Evolutionary conservation across 2,113 vertebrate species (phyloP).

Genomic region (Callorhinus ursinus): DNA sequence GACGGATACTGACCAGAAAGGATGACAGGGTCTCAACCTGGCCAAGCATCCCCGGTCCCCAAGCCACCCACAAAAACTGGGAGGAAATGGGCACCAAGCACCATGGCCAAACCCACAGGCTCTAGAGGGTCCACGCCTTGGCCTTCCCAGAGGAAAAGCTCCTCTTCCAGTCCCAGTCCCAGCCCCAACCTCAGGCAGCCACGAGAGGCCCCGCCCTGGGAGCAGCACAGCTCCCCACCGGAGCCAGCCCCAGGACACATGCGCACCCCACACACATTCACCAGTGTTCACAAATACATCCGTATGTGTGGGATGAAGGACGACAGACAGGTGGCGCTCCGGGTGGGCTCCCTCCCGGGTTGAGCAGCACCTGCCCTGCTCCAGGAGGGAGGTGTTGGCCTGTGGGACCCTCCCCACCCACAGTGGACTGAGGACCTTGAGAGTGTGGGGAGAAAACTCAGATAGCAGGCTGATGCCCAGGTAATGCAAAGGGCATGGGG

Average conservation of each 20-base stretch:
- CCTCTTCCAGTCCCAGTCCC: no score
- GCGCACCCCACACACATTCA: accelerated
- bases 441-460: not conserved
- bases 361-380: not conserved
- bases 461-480: not conserved
- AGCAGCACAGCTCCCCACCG: not conserved
- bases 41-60: not conserved
- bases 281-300: accelerated
- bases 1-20: not conserved
- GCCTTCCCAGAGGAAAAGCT: not conserved
- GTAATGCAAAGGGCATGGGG: not conserved
- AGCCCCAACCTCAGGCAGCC: not conserved
- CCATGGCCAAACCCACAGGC: no score
- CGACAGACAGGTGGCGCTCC: not conserved
- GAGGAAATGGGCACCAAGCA: not conserved
- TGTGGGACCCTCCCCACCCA: not conserved
- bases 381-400: not conserved
- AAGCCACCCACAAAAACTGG: not conserved
- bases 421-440: not conserved
- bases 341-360: not conserved
- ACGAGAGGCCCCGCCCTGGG: not conserved
- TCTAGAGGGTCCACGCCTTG: not conserved
- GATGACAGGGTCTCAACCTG: not conserved
- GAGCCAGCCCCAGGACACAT: not conserved
- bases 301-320: not conserved